A percentile compares a stretch with the other conserved stretches of the same genome.
Conservation (phyloP, 1,140 invertebrate species). For the Thaumetopoea pityocampa region DNA sequence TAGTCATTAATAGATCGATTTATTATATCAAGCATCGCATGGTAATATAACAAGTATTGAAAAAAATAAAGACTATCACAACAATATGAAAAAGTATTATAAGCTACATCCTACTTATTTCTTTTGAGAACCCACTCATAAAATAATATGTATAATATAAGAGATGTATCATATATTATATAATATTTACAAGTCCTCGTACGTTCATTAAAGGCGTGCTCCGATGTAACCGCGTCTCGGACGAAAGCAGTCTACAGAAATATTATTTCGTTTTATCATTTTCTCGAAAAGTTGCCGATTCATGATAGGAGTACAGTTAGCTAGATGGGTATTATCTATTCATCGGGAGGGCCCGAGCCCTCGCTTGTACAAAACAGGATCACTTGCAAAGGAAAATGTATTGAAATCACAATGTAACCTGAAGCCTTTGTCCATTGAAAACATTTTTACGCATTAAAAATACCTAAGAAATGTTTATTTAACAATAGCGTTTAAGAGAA, state of each 20-base stretch:
- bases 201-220: slow-evolving; percentile 12
- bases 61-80: too few species aligned
- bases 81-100: too few species aligned
- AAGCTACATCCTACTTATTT: too few species aligned
- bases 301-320: slow-evolving; percentile 49
- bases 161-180: too few species aligned
- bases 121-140: too few species aligned
- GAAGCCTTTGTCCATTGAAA: slow-evolving; percentile 47
- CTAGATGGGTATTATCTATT: slow-evolving; percentile 66
- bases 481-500: slow-evolving; percentile 56
- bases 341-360: slow-evolving; percentile 52
- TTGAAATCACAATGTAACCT: slow-evolving; percentile 70
- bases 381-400: slow-evolving; percentile 65
- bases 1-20: too few species aligned
- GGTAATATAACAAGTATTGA: too few species aligned
- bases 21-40: too few species aligned
- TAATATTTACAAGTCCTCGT: too few species aligned
- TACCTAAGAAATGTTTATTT: slow-evolving; percentile 48
- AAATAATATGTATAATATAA: too few species aligned
- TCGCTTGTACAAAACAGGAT: slow-evolving; percentile 55
- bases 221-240: slow-evolving; percentile 8
- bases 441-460: slow-evolving; percentile 59
- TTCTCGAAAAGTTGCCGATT: slow-evolving; percentile 44
- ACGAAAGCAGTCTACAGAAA: slow-evolving; percentile 15
- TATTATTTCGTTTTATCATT: slow-evolving; percentile 25